Evolutionary conservation across 1,140 invertebrate species (phyloP).

Genomic region (Eriocheir sinensis): DNA sequence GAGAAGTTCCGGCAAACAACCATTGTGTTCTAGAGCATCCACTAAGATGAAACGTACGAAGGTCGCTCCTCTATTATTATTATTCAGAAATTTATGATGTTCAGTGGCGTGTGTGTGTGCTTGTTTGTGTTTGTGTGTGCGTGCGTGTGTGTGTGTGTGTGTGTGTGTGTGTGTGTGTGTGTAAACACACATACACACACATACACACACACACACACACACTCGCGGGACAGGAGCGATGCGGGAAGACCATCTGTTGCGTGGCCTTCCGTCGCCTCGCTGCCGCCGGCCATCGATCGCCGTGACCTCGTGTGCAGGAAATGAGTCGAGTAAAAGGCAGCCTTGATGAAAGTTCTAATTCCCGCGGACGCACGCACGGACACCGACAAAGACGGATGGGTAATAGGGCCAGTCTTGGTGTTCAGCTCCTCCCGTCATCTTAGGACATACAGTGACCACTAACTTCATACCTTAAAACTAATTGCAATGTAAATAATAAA

Average conservation of each 20-base stretch:
- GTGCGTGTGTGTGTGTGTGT: no score
- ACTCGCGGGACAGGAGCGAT: neutral
- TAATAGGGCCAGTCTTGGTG: neutral
- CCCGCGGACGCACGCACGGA: conserved; percentile 6
- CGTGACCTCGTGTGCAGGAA: conserved; percentile 12
- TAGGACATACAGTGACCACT: no score
- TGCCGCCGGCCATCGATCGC: conserved; percentile 8
- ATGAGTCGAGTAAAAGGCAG: conserved; percentile 11
- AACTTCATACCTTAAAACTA: no score
- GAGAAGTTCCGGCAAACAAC: no score
- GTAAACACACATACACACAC: neutral
- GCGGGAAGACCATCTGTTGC: conserved; percentile 12
- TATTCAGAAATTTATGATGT: no score
- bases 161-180: neutral
- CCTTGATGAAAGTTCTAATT: conserved; percentile 25
- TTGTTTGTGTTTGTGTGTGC: neutral
- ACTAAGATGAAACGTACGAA: no score
- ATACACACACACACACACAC: neutral
- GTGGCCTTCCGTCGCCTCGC: neutral
- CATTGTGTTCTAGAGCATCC: no score
- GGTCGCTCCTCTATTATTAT: no score
- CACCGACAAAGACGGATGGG: neutral
- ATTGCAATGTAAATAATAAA: no score
- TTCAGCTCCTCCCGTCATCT: neutral
- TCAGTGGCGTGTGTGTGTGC: neutral